Conservation (phyloP, 1,140 invertebrate genomes). For the Babylonia areolata region DNA sequence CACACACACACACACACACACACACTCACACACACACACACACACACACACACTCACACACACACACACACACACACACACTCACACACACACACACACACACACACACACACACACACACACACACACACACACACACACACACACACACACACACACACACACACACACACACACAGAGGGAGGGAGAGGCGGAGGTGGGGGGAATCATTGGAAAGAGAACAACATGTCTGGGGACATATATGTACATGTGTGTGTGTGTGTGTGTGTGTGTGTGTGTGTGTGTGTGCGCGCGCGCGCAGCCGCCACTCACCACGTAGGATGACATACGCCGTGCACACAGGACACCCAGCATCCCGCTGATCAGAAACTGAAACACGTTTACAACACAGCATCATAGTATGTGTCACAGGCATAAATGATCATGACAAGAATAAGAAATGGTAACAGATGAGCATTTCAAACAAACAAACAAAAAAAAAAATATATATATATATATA, state of each 20-base stretch:
- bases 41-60: background rate
- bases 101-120: background rate
- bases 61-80: background rate
- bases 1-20: background rate
- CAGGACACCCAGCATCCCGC: conserved; percentile 71
- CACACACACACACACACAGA: background rate
- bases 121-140: background rate
- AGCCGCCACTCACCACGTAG: conserved; percentile 71
- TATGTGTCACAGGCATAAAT: too few species aligned
- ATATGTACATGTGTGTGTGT: too few species aligned
- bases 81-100: background rate
- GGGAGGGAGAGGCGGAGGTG: too few species aligned
- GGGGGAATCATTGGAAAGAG: too few species aligned
- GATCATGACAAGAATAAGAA: too few species aligned
- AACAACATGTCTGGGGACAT: too few species aligned
- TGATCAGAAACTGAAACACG: conserved; percentile 73
- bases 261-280: too few species aligned
- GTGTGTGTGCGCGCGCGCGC: too few species aligned
- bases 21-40: background rate
- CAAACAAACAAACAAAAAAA: too few species aligned
- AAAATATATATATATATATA: too few species aligned
- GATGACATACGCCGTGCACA: conserved; percentile 72
- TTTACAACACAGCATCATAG: too few species aligned
- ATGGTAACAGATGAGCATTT: too few species aligned
- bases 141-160: background rate